A percentile compares a stretch with the other conserved stretches of the same genome.
Evolutionary conservation across 2,888 invertebrate genomes (phyloP).

Genomic region (Acanthosepion esculentum): DNA sequence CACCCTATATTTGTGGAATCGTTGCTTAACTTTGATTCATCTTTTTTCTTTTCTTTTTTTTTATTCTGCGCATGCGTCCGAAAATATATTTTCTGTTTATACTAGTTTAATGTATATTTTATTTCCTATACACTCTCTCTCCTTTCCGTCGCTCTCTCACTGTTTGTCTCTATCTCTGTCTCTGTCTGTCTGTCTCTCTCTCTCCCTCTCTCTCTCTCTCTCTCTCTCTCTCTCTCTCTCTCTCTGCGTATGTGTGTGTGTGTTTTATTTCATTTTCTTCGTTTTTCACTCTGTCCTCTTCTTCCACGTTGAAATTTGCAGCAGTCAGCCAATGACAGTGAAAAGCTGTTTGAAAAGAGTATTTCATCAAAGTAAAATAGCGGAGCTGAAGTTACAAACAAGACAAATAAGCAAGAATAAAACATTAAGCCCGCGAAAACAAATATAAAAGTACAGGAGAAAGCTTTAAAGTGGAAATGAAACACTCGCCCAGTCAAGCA

Average conservation of each 20-base stretch:
- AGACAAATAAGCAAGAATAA: not conserved
- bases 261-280: not conserved
- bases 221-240: not conserved
- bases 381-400: not conserved
- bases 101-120: too few species aligned
- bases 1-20: too few species aligned
- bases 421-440: not conserved
- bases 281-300: not conserved
- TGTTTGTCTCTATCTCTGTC: not conserved
- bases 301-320: not conserved
- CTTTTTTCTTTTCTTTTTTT: too few species aligned
- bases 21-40: too few species aligned
- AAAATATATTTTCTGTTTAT: too few species aligned
- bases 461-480: not conserved
- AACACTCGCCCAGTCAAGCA: not conserved
- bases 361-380: not conserved
- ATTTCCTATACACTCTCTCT: not conserved
- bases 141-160: not conserved
- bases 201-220: not conserved
- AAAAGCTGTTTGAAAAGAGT: not conserved
- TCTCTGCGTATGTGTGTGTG: too few species aligned
- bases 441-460: not conserved
- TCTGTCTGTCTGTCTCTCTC: not conserved
- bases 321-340: not conserved
- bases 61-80: too few species aligned